These are phyloP conservation scores for Cynopterus sphinx DNA, from an alignment of 2,797 vertebrate genomes.

Conservation along the genomic window DNA sequence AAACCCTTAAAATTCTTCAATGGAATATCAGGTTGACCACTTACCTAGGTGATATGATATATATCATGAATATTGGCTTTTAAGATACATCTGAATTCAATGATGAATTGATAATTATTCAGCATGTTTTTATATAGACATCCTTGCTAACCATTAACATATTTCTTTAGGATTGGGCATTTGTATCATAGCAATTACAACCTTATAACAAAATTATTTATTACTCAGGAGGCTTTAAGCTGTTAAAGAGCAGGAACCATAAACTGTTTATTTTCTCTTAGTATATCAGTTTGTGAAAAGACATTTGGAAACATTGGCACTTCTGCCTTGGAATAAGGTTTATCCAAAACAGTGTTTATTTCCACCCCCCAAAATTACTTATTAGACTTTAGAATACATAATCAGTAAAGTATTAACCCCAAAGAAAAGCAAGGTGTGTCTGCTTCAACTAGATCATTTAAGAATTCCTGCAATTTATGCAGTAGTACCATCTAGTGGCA, in stretches of 20 bases:
- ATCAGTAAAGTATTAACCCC: not conserved
- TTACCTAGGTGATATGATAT: not conserved
- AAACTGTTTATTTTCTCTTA: slow-evolving; percentile 51
- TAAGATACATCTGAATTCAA: not conserved
- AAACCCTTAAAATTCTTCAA: not conserved
- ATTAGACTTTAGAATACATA: not conserved
- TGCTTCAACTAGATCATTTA: not conserved
- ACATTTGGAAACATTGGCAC: not conserved
- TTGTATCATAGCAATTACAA: not conserved
- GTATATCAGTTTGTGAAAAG: slow-evolving; percentile 31
- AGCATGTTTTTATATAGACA: not conserved
- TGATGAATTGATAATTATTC: not conserved
- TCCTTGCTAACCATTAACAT: not conserved
- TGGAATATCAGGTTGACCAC: not conserved
- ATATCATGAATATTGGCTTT: not conserved
- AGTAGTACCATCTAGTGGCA: slow-evolving; percentile 71
- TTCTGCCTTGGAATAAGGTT: slow-evolving; percentile 11
- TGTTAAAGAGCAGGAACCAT: not conserved
- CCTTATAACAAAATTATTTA: slow-evolving; percentile 8
- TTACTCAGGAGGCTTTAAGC: slow-evolving; percentile 18
- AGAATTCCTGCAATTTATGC: not conserved
- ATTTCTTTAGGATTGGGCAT: not conserved
- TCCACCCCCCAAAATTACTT: not conserved
- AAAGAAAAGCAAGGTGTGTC: not conserved
- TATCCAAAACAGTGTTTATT: not conserved